These are phyloP conservation scores for Gymnosoma rotundatum DNA, from an alignment of 2,888 invertebrate genomes.

Conservation along the genomic window DNA sequence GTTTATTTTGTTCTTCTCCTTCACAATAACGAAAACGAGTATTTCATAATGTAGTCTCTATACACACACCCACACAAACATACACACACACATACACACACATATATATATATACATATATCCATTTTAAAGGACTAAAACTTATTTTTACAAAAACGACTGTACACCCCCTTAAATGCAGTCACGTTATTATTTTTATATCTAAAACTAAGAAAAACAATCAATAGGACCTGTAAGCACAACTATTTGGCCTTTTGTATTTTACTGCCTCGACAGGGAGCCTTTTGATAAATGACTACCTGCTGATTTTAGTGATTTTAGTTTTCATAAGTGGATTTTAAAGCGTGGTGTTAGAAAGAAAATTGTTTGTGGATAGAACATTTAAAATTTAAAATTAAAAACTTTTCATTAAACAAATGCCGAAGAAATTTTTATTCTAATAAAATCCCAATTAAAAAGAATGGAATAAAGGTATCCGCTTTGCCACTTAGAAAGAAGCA, in stretches of 20 bases:
- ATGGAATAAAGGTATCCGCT: too few relatives aligned
- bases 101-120: not conserved
- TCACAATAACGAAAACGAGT: slow-evolving; percentile 22
- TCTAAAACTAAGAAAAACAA: not conserved
- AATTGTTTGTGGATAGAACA: not conserved
- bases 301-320: slow-evolving; percentile 15
- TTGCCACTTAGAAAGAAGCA: too few relatives aligned
- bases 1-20: slow-evolving; percentile 11
- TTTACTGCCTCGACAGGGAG: not conserved
- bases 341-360: not conserved
- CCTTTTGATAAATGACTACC: not conserved
- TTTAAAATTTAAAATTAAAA: not conserved
- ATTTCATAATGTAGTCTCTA: slow-evolving; percentile 39
- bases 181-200: slow-evolving; percentile 37
- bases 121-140: not conserved
- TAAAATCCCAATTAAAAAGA: too few relatives aligned
- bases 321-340: not conserved
- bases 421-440: too few relatives aligned
- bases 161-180: slow-evolving; percentile 1
- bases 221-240: not conserved
- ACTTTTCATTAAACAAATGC: too few relatives aligned
- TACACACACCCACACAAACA: not conserved
- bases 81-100: not conserved
- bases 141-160: slow-evolving; percentile 8
- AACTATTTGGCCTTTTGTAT: slow-evolving; percentile 4